Evolutionary conservation across 2,113 vertebrate genomes (phyloP).

Genomic region (Pardalotus punctatus): DNA sequence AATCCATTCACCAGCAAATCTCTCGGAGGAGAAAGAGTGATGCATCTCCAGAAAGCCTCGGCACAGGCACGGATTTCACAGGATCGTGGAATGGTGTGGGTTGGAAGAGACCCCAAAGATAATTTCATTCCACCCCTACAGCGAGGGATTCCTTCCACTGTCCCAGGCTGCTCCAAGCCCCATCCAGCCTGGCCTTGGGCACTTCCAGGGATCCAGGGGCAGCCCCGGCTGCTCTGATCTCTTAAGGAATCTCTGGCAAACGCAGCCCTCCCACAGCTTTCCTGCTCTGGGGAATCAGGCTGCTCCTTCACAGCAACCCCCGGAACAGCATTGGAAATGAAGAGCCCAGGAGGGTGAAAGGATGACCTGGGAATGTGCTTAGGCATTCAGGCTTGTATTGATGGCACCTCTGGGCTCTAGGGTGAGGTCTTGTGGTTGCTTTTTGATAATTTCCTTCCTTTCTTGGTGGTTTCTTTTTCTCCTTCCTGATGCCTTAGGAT

Average conservation of each 20-base stretch:
- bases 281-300: neutral
- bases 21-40: neutral
- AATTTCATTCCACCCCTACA: neutral
- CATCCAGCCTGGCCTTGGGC: rapidly evolving
- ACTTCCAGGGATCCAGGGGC: neutral
- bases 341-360: neutral
- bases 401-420: neutral
- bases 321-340: neutral
- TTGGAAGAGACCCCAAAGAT: neutral
- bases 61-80: too few species aligned
- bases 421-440: neutral
- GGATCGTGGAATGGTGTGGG: neutral
- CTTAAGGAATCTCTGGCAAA: neutral
- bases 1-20: neutral
- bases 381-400: neutral
- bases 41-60: neutral
- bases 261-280: neutral
- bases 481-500: neutral
- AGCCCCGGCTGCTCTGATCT: neutral
- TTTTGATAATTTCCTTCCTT: neutral
- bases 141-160: neutral
- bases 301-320: neutral
- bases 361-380: neutral
- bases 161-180: neutral
- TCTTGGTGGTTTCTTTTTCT: rapidly evolving